phyloP scores from a whole-genome alignment of 2,888 invertebrate genomes.

The Philonicus albiceps region DNA sequence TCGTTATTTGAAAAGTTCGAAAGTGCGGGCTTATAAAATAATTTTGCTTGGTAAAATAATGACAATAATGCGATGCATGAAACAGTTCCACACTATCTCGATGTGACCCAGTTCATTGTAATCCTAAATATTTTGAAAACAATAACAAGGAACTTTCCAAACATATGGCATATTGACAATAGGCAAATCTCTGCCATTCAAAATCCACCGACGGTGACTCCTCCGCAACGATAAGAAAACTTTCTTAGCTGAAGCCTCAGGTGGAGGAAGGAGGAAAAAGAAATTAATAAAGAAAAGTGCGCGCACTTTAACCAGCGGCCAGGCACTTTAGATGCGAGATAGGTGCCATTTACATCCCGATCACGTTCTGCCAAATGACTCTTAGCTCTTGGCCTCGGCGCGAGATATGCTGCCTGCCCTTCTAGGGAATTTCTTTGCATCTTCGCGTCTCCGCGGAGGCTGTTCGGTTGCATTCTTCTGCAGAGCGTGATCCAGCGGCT shows the following conservation, averaged over 20 bases:
- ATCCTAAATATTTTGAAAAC: not conserved
- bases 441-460: not conserved
- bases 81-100: not conserved
- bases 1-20: not conserved
- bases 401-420: not conserved
- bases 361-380: not conserved
- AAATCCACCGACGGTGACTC: not conserved
- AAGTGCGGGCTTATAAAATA: not conserved
- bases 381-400: not conserved
- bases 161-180: not conserved
- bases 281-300: constrained; percentile 13
- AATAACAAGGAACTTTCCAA: constrained; percentile 1
- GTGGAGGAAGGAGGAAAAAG: not conserved
- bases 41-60: not conserved
- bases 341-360: not conserved
- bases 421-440: not conserved
- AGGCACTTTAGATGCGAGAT: not conserved
- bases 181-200: not conserved
- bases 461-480: not conserved
- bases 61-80: not conserved
- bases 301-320: constrained; percentile 8
- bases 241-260: not conserved
- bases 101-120: constrained; percentile 10
- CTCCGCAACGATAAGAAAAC: not conserved
- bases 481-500: not conserved